Evolutionary conservation across 1,140 invertebrate genomes (phyloP), one percentile per base, ranked within the genome.

Genomic region (Anthonomus grandis): DNA sequence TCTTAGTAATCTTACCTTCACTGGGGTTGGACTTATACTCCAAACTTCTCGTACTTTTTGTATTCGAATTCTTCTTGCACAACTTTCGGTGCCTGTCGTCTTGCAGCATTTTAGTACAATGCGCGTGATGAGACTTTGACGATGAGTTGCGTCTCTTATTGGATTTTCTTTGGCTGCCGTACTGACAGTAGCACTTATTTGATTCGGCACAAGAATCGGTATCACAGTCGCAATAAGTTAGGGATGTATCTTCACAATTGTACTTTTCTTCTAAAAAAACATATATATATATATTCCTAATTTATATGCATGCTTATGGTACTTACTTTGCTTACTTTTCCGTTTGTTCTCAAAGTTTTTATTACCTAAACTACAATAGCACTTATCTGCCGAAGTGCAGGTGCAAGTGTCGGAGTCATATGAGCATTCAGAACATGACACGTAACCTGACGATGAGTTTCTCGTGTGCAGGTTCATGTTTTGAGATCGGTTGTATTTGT

Each of bases 171-270:
- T 36, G 18, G 79, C 74, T 1, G 70, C 76, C 75, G 1, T 77
- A 76, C 6, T 80, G 75, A 71, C 91, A 94, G 68, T 94, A 94
- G 68, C 91, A 94, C 70, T 92, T 92, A 67, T 91, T 91, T 68
- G 87, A 90, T 52, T 91, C 90, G 0, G 87, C 82, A 70, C 90
- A 93, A 62, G 87, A 90, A 65, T 93, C 90, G 0, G 89, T 89
- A 66, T 92, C 90, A 69, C 89, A 93, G 2, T 82, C 81, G 65
- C 88, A 85, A 37, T 62, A 71, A 63, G 70, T 80, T 74, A 77
- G 75, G 69, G 67, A 38, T 38, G 70, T 69, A 22, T 73, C 70
- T 60, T 82, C 68, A 60, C 86, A 88, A 62, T 86, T 86, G 62
- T 85, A 87, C 64, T 86, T 82, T 46, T 86, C 84, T 76, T 19